Conservation (phyloP, 1,140 invertebrate species). For the Aradophagus sp. region DNA sequence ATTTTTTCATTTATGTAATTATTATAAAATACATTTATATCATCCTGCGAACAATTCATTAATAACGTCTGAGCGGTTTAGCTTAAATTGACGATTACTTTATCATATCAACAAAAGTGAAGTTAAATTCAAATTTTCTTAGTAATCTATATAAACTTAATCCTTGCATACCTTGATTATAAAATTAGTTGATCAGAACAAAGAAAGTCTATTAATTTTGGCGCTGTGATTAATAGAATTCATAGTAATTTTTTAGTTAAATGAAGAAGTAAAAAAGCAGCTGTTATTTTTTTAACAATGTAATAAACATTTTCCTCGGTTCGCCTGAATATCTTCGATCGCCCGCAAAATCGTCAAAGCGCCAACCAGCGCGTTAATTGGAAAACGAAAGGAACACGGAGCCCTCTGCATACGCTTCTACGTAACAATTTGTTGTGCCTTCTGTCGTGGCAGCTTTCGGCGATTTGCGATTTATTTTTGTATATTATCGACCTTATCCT, state of each 20-base stretch:
- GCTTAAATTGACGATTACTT: too few relatives aligned
- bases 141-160: too few relatives aligned
- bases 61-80: too few relatives aligned
- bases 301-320: conserved; percentile 31
- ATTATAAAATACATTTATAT: too few relatives aligned
- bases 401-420: conserved; percentile 59
- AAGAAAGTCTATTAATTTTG: conserved; percentile 7
- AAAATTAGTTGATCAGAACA: conserved; percentile 1
- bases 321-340: conserved; percentile 58
- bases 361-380: conserved; percentile 34
- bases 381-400: conserved; percentile 44
- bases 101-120: too few relatives aligned
- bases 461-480: conserved; percentile 71
- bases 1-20: too few relatives aligned
- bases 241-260: conserved; percentile 30
- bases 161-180: conserved; percentile 1
- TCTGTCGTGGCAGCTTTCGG: conserved; percentile 69
- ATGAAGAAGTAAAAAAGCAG: neutral
- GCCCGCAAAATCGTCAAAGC: conserved; percentile 51
- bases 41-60: too few relatives aligned
- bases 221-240: conserved; percentile 18
- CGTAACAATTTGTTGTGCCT: conserved; percentile 72
- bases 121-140: too few relatives aligned
- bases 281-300: conserved; percentile 47
- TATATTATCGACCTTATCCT: conserved; percentile 49